phyloP scores from a whole-genome alignment of 2,113 vertebrate genomes.

The Mus pahari region DNA sequence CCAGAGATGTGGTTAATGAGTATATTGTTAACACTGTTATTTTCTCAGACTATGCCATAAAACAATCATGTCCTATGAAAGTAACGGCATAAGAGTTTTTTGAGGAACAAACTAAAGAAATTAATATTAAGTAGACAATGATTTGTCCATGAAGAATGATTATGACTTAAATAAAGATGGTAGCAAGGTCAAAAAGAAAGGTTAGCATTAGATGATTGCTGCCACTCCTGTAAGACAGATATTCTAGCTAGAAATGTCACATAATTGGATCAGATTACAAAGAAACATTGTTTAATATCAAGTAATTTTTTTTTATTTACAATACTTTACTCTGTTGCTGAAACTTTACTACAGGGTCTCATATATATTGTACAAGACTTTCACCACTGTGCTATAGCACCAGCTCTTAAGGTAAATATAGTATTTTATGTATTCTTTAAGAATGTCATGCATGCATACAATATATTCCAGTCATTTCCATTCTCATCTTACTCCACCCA shows the following conservation, averaged over 20 bases:
- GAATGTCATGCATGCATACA: background rate
- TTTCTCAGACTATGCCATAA: slow-evolving; percentile 19
- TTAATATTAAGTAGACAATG: slow-evolving; percentile 33
- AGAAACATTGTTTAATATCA: slow-evolving; percentile 1
- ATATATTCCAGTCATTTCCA: background rate
- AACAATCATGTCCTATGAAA: slow-evolving; percentile 52
- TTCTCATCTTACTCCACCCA: background rate
- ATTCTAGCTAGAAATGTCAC: slow-evolving; percentile 10
- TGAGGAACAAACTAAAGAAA: background rate
- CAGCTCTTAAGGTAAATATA: background rate
- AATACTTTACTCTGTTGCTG: background rate
- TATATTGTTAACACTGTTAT: slow-evolving; percentile 50
- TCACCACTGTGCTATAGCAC: background rate
- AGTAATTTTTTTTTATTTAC: background rate
- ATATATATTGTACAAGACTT: background rate
- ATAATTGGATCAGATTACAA: slow-evolving; percentile 10
- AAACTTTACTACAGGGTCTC: background rate
- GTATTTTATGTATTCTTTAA: background rate
- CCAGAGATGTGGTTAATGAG: slow-evolving; percentile 16
- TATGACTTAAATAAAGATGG: slow-evolving; percentile 24
- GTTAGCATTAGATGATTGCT: background rate
- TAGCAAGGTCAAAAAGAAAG: slow-evolving; percentile 24
- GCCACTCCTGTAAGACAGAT: background rate
- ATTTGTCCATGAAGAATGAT: slow-evolving; percentile 50
- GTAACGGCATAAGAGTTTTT: background rate